Base-by-base conservation (phyloP, 92 coral and sea anemone species). In the Bergia sp. region DNA sequence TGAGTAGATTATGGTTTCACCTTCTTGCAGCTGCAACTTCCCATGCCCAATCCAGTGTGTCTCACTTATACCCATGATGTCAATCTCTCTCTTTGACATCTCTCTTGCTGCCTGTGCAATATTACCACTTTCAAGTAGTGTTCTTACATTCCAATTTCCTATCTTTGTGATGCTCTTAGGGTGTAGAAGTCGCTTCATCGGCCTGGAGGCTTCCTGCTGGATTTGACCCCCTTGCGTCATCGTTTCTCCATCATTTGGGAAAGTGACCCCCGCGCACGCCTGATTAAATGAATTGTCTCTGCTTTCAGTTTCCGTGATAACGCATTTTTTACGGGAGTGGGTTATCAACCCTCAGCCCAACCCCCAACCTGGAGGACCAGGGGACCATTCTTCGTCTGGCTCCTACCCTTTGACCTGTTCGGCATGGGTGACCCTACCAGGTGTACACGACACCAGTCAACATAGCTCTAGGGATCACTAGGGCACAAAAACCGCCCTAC, bases 41-140 rank as follows among this genome's bases (percentile, higher is more conserved):
- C 89, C 89, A 42, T 18, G 7, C 3, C 82, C 72, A 11, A 58
- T 75, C 82, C 87, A 82, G 20, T 41, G 47, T 4, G 75, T 82
- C 39, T 82, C 76, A 37, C 86, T 82, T 20, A 82, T 37, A 23
- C 76, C 87, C 77, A 82, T 23, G 42, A 82, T 65, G 29, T 64
- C 71, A 64, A 64, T 64, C 71, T 64, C 71, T 11, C 36, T 76
- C 74, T 69, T 82, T 0, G 38, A 36, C 90, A 91, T 82, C 65
- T 88, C 94, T 85, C 87, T 84, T 53, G 93, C 87, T 73, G 85
- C 88, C 58, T 87, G 90, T 4, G 90, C 90, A 82, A 88, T 61
- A 38, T 88, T 91, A 16, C 93, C 86, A 40, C 89, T 88, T 37
- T 89, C 37, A n/a, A n/a, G n/a, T n/a, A n/a, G n/a, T n/a, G n/a